Base-by-base conservation (phyloP, 1,140 invertebrate genomes). In the Dufourea novaeangliae region DNA sequence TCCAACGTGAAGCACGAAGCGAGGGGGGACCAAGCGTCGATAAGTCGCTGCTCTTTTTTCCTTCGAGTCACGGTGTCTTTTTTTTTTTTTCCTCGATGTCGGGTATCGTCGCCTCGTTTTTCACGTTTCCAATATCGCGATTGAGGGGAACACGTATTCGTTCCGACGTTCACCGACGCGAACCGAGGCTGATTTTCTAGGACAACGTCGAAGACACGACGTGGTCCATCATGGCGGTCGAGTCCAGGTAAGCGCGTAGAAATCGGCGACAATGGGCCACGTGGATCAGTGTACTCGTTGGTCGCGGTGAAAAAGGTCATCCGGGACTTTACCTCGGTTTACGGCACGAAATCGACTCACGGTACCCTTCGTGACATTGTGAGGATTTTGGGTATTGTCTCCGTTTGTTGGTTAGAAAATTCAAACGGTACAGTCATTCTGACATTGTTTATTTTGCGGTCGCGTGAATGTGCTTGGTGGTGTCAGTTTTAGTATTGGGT, bases 161-260 rank as follows among this genome's bases (percentile, higher is more conserved):
- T 20, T 27, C 7, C 27, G 25, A 1, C 1, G 11, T 7, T 2
- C 32, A 2, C 10, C 12, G 20, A n/a, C 12, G 41, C 34, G 5
- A 20, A 54, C 10, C 14, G 8, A 44, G n/a, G 10, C 3, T 7
- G 68, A 44, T 32, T 17, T 39, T 3, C 1, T 8, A 22, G 14
- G 1, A 27, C 22, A 2, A 22, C 56, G 10, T 61, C 12, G 5
- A 8, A 7, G 56, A 6, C 44, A 39, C 8, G 22, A 17, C 10
- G 25, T 29, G 41, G 17, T 52, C 2, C 70, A 76, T 70, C 76
- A 87, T 87, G 86, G 76, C 83, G 54, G 86, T 86, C 17, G 86
- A 87, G 75, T 78, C 84, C 62, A 87, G 86, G 86, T 84, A 83
- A 85, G 61, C 63, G 66, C 32, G 50, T 27, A 2, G 17, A 44